phyloP scores from a whole-genome alignment of 2,888 invertebrate species.

The Anticlea derivata region DNA sequence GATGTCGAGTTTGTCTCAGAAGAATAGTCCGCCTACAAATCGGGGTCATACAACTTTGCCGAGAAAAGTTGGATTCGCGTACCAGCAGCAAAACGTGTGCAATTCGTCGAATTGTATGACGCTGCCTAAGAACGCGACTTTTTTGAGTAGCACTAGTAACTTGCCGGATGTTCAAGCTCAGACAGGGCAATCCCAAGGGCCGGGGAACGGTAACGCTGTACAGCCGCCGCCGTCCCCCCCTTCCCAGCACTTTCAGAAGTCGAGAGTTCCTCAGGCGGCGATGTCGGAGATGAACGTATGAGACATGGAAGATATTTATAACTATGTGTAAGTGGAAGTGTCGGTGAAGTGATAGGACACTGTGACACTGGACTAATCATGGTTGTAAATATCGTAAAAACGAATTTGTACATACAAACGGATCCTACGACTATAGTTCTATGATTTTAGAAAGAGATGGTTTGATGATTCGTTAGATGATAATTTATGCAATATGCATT shows the following conservation, averaged over 20 bases:
- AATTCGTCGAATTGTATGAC: slow-evolving; percentile 84
- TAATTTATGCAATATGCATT: too few species aligned
- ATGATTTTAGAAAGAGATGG: slow-evolving; percentile 7
- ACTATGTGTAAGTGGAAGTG: slow-evolving; percentile 78
- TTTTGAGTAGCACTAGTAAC: slow-evolving; percentile 71
- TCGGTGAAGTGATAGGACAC: slow-evolving; percentile 52
- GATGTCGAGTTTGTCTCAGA: slow-evolving; percentile 76
- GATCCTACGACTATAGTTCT: neutral
- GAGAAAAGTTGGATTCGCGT: slow-evolving; percentile 77
- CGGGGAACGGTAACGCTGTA: slow-evolving; percentile 53
- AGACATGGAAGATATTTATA: slow-evolving; percentile 85
- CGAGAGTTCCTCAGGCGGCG: slow-evolving; percentile 89
- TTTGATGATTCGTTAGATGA: neutral
- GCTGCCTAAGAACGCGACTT: slow-evolving; percentile 84
- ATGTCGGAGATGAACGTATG: slow-evolving; percentile 96
- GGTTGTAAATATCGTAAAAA: slow-evolving; percentile 76
- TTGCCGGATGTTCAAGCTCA: slow-evolving; percentile 80
- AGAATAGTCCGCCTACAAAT: slow-evolving; percentile 72
- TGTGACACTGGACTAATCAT: slow-evolving; percentile 63
- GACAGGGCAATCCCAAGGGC: slow-evolving; percentile 70
- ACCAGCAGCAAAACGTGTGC: slow-evolving; percentile 73
- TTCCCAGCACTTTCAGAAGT: slow-evolving; percentile 77
- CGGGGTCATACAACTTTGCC: slow-evolving; percentile 77
- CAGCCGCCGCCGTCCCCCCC: slow-evolving; percentile 69
- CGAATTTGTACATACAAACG: slow-evolving; percentile 52